Conservation (phyloP, 2,797 vertebrate species). For the Pseudomugil tenellus region DNA sequence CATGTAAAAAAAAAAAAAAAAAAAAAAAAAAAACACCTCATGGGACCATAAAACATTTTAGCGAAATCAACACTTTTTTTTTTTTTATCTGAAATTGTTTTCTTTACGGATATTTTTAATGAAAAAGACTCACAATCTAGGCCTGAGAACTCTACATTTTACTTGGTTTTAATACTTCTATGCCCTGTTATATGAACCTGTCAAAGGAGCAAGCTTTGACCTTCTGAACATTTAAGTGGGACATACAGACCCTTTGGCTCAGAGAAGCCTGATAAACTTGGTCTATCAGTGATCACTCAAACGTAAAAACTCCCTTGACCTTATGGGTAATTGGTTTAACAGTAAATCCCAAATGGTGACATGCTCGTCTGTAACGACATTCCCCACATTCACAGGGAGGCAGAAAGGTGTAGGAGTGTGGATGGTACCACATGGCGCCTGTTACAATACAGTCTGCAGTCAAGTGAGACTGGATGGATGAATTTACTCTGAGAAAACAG, state of each 20-base stretch:
- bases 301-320: conserved; percentile 46
- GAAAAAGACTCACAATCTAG: neutral
- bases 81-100: too few species aligned
- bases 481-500: conserved; percentile 5
- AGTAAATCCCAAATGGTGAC: conserved; percentile 40
- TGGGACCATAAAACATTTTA: too few species aligned
- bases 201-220: neutral
- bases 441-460: conserved; percentile 40
- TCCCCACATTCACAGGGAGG: conserved; percentile 27
- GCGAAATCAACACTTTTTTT: too few species aligned
- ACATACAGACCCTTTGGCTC: conserved; percentile 11
- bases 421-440: conserved; percentile 39
- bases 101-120: too few species aligned
- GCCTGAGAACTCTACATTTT: neutral
- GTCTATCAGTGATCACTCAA: conserved; percentile 38
- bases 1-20: too few species aligned
- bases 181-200: neutral
- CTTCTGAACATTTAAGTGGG: neutral
- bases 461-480: conserved; percentile 26
- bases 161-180: neutral
- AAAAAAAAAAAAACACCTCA: too few species aligned
- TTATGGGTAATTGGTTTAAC: conserved; percentile 63
- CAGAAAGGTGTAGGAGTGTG: conserved; percentile 17
- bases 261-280: conserved; percentile 26
- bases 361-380: conserved; percentile 32